Conservation (phyloP, 2,797 vertebrate species). For the Malurus splendens region DNA sequence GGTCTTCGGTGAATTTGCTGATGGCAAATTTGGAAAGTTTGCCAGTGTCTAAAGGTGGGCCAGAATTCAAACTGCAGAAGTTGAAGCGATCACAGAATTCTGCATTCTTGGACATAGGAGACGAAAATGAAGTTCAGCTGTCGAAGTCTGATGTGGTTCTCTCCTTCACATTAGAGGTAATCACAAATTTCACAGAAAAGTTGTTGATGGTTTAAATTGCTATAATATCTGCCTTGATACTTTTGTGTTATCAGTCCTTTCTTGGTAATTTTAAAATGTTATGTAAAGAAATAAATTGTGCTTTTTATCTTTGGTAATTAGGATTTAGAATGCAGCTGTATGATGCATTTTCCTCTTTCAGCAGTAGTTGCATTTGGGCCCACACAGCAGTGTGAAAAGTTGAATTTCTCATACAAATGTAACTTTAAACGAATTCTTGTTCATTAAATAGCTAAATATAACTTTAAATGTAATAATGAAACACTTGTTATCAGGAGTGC, state of each 20-base stretch:
- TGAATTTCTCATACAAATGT: background rate
- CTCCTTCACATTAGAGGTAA: conserved; percentile 92
- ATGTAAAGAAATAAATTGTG: background rate
- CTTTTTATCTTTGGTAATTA: background rate
- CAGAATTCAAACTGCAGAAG: conserved; percentile 90
- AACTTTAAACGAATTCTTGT: background rate
- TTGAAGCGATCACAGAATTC: conserved; percentile 91
- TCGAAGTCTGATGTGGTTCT: conserved; percentile 92
- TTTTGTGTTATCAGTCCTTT: background rate
- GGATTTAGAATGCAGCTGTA: background rate
- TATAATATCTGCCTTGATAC: background rate
- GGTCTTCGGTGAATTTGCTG: conserved; percentile 89
- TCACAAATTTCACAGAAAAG: background rate
- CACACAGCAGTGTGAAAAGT: background rate
- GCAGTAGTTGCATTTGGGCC: background rate
- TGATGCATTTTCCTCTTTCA: background rate
- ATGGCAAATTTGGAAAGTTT: conserved; percentile 98
- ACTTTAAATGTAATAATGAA: background rate
- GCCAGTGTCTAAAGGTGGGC: conserved; percentile 91
- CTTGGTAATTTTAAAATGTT: background rate
- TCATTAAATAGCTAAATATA: background rate
- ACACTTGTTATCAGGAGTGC: background rate
- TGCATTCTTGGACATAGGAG: conserved; percentile 91
- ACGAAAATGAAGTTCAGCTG: conserved; percentile 87
- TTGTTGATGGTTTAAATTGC: background rate